These are phyloP conservation scores for Zaprionus davidi DNA, from an alignment of 1,140 invertebrate genomes.

Conservation along the genomic window DNA sequence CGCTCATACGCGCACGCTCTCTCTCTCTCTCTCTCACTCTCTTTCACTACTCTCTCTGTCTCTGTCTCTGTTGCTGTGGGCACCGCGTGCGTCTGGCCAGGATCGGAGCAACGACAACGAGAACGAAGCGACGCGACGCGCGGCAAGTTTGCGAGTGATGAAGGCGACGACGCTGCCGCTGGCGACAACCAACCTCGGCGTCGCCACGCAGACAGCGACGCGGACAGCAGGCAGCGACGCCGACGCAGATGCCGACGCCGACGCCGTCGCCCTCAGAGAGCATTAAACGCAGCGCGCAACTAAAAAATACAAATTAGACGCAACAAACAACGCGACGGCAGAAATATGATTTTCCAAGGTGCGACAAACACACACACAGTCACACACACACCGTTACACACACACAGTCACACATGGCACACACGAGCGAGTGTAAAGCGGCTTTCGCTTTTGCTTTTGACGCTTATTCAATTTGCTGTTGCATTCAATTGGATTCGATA, in stretches of 20 bases:
- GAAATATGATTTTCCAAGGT: constrained; percentile 77
- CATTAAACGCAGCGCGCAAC: constrained; percentile 66
- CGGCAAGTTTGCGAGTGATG: constrained; percentile 66
- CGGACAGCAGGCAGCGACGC: constrained; percentile 17
- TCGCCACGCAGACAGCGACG: constrained; percentile 2
- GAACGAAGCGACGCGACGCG: constrained; percentile 49
- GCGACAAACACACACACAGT: constrained; percentile 23
- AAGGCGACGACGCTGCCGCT: constrained; percentile 50
- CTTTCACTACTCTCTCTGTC: not conserved
- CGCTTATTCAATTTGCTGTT: constrained; percentile 78
- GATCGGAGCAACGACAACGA: constrained; percentile 34
- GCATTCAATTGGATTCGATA: constrained; percentile 77
- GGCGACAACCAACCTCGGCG: constrained; percentile 26
- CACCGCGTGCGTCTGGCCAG: constrained; percentile 24
- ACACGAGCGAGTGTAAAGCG: constrained; percentile 49
- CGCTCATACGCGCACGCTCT: not conserved
- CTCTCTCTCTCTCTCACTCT: not conserved
- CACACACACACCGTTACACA: constrained; percentile 26
- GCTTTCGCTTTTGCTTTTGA: constrained; percentile 78
- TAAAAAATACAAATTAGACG: constrained; percentile 70
- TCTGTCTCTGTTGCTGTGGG: not conserved
- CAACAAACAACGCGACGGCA: constrained; percentile 30
- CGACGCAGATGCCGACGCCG: constrained; percentile 14
- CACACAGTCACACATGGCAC: constrained; percentile 7
- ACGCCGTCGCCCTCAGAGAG: constrained; percentile 72